Percentiles rank a stretch among this genome's conserved stretches.
Conservation (phyloP, 2,888 invertebrate species). For the Phalera bucephala region DNA sequence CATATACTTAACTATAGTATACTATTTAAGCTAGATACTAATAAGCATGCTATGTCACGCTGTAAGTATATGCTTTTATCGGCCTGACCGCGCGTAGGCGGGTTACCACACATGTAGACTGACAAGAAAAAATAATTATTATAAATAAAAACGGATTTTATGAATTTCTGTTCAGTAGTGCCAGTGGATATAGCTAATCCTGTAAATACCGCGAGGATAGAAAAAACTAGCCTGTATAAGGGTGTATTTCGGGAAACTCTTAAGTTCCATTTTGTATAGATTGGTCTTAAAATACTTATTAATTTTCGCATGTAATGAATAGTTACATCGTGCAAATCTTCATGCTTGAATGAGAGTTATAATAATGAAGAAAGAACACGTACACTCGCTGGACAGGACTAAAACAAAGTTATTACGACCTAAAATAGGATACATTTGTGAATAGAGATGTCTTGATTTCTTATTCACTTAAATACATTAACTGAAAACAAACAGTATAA, state of each 20-base stretch:
- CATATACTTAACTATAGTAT: too few relatives aligned
- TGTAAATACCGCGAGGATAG: too few relatives aligned
- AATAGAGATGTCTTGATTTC: conserved; percentile 61
- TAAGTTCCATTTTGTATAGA: neutral
- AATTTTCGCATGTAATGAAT: neutral
- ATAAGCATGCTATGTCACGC: too few relatives aligned
- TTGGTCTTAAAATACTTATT: neutral
- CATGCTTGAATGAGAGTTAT: neutral
- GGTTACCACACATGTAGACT: too few relatives aligned
- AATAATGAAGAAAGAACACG: conserved; percentile 54
- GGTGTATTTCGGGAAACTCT: conserved; percentile 3
- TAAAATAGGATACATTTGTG: conserved; percentile 40
- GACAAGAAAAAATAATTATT: too few relatives aligned
- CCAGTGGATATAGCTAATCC: too few relatives aligned
- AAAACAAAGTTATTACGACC: conserved; percentile 35
- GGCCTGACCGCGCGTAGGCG: too few relatives aligned
- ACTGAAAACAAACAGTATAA: conserved; percentile 23
- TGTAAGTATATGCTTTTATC: too few relatives aligned
- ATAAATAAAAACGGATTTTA: too few relatives aligned
- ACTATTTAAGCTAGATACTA: too few relatives aligned
- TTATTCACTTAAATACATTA: conserved; percentile 53
- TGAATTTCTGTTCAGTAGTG: too few relatives aligned
- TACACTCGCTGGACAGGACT: conserved; percentile 55
- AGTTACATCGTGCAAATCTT: neutral
- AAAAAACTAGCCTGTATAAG: too few relatives aligned